Percentiles rank a stretch among this genome's conserved stretches.
phyloP scores from a whole-genome alignment of 2,797 vertebrate species.

The Coranthus polyacanthus region DNA sequence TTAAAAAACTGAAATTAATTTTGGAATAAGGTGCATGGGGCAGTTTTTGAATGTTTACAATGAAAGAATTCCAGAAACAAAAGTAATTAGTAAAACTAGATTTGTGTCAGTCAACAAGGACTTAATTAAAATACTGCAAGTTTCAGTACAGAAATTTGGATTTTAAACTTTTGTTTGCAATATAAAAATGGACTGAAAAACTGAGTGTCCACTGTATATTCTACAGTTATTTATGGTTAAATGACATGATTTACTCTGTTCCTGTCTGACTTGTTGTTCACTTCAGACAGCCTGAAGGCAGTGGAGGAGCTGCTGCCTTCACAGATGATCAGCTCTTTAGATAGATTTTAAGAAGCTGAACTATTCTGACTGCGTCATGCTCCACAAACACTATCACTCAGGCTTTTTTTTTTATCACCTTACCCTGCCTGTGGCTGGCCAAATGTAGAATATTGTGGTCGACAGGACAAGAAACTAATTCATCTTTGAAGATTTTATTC shows the following conservation, averaged over 20 bases:
- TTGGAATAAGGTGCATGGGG: conserved; percentile 1
- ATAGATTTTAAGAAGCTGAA: conserved; percentile 38
- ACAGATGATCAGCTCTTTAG: conserved; percentile 28
- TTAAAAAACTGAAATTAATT: background rate
- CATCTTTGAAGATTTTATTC: conserved; percentile 47
- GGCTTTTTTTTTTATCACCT: conserved; percentile 19
- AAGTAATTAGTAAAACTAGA: too few species aligned
- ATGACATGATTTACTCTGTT: background rate
- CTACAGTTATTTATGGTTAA: too few species aligned
- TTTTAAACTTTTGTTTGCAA: too few species aligned
- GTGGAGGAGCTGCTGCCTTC: conserved; percentile 39
- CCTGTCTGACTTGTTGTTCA: conserved; percentile 26
- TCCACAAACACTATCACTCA: conserved; percentile 32
- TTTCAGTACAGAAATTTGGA: too few species aligned
- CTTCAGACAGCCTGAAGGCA: conserved; percentile 31
- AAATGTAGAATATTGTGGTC: conserved; percentile 43
- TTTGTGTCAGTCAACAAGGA: too few species aligned
- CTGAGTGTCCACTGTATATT: too few species aligned
- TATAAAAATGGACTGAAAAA: too few species aligned
- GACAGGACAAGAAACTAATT: conserved; percentile 51
- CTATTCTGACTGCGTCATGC: conserved; percentile 13
- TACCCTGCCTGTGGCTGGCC: conserved; percentile 16
- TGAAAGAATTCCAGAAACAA: too few species aligned
- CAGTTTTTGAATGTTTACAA: too few species aligned
- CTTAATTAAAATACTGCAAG: too few species aligned